Conservation (phyloP, 2,797 vertebrate genomes). For the Pseudomugil gertrudae region DNA sequence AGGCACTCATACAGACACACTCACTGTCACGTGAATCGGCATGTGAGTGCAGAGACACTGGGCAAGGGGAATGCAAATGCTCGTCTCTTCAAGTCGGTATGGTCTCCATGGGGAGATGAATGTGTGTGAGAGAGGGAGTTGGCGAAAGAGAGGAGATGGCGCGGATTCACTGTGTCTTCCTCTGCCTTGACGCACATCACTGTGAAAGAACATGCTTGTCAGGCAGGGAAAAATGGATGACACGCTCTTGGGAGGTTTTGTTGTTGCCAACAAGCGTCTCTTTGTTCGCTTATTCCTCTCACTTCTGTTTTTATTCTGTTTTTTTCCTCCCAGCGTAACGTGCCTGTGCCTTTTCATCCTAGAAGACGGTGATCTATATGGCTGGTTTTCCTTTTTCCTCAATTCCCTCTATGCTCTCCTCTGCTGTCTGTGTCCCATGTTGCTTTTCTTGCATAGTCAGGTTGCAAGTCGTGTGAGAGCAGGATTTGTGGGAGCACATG, state of each 20-base stretch:
- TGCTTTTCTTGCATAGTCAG: conserved; percentile 60
- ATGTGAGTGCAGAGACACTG: conserved; percentile 62
- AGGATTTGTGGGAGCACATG: conserved; percentile 59
- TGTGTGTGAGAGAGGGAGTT: conserved; percentile 35
- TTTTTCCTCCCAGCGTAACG: conserved; percentile 1
- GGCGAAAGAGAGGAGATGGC: conserved; percentile 44
- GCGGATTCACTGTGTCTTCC: conserved; percentile 65
- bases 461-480: conserved; percentile 61
- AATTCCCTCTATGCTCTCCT: conserved; percentile 27
- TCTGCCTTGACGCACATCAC: conserved; percentile 40
- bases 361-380: conserved; percentile 9
- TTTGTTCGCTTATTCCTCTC: conserved; percentile 54
- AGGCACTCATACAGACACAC: neutral
- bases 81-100: conserved; percentile 66
- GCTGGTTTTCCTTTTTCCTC: conserved; percentile 15
- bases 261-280: conserved; percentile 40
- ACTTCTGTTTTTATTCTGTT: conserved; percentile 26
- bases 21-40: conserved; percentile 59
- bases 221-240: conserved; percentile 63
- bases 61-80: conserved; percentile 74
- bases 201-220: conserved; percentile 64
- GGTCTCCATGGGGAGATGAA: conserved; percentile 62
- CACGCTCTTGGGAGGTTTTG: conserved; percentile 60
- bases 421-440: conserved; percentile 33
- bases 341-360: conserved; percentile 12